Evolutionary conservation across 2,113 vertebrate genomes (phyloP).

Genomic region (Illadopsis cleaveri): DNA sequence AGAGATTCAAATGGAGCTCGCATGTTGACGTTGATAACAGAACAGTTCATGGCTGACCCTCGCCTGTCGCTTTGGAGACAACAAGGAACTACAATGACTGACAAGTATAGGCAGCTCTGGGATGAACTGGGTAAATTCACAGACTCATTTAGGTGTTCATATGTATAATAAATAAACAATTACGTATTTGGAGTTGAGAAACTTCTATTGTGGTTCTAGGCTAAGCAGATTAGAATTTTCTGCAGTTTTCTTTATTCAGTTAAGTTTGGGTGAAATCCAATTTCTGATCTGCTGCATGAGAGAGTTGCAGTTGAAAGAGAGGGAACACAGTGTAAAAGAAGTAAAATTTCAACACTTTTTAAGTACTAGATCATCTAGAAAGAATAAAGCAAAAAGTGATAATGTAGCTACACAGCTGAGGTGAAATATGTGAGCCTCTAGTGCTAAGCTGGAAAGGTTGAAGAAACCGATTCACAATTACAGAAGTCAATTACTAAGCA

Average conservation of each 20-base stretch:
- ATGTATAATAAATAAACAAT: not conserved
- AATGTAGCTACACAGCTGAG: not conserved
- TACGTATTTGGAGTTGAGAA: not conserved
- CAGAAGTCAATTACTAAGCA: not conserved
- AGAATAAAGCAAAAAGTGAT: not conserved
- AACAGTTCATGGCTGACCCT: slow-evolving; percentile 96
- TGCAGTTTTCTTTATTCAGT: not conserved
- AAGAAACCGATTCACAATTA: not conserved
- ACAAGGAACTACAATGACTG: slow-evolving; percentile 95
- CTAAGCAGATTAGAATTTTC: not conserved
- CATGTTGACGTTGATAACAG: slow-evolving; percentile 94
- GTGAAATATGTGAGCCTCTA: not conserved
- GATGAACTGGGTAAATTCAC: slow-evolving; percentile 84
- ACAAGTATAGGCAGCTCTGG: slow-evolving; percentile 98
- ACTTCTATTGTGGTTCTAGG: not conserved
- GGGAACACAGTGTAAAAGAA: not conserved
- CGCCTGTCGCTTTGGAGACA: slow-evolving; percentile 91
- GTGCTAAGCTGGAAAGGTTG: not conserved
- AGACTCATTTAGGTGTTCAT: not conserved
- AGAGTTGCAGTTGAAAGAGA: not conserved
- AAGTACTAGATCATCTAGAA: not conserved
- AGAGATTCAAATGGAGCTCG: slow-evolving; percentile 95
- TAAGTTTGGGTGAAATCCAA: not conserved
- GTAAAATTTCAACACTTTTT: not conserved
- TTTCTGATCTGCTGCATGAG: not conserved